A percentile compares a stretch with the other conserved stretches of the same genome.
Conservation (phyloP, 1,140 invertebrate species). For the Ceratina japonica region DNA sequence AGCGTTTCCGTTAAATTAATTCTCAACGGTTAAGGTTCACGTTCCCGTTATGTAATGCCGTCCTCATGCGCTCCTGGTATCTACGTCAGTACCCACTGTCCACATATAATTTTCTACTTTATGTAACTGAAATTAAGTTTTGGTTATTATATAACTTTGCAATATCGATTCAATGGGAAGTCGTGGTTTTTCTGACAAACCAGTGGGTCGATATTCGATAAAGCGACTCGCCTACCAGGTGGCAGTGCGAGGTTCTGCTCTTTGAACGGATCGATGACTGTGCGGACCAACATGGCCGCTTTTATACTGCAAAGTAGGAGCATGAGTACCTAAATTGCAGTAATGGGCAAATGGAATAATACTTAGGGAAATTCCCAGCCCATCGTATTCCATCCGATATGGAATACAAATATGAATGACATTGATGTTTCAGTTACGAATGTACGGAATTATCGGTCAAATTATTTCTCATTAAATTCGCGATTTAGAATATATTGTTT, state of each 20-base stretch:
- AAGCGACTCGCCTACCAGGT: constrained; percentile 67
- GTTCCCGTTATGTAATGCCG: constrained; percentile 66
- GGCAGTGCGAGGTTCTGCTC: constrained; percentile 65
- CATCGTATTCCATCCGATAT: background rate
- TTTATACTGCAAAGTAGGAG: constrained; percentile 39
- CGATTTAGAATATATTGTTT: background rate
- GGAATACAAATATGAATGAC: background rate
- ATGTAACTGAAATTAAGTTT: constrained; percentile 63
- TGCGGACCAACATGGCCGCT: constrained; percentile 75
- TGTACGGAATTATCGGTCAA: too few relatives aligned
- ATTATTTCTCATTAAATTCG: too few relatives aligned
- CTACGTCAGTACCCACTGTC: too few relatives aligned
- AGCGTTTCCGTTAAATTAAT: constrained; percentile 22
- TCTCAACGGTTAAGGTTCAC: background rate
- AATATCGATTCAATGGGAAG: constrained; percentile 31
- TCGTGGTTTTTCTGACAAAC: constrained; percentile 18
- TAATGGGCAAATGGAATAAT: background rate
- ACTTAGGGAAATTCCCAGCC: too few relatives aligned
- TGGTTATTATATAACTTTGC: constrained; percentile 61
- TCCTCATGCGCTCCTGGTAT: background rate
- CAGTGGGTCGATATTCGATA: constrained; percentile 75
- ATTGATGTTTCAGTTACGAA: background rate
- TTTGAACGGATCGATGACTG: constrained; percentile 73
- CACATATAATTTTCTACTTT: constrained; percentile 50
- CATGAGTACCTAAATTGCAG: background rate